phyloP scores from a whole-genome alignment of 2,113 vertebrate genomes.

The Notarius quadriscutis region DNA sequence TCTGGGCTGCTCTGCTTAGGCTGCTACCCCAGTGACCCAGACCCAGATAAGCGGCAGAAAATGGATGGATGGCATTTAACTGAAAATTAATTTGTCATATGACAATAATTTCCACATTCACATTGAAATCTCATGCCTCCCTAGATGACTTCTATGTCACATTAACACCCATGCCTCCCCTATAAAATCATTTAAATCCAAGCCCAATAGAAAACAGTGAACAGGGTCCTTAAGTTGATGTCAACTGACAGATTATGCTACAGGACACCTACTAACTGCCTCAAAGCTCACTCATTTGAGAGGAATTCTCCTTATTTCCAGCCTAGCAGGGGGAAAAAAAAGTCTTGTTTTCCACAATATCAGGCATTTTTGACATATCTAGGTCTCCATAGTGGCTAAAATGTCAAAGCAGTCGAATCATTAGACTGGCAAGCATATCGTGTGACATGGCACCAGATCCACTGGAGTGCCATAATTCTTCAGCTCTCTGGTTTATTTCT shows the following conservation, averaged over 20 bases:
- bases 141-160: not conserved
- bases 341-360: slow-evolving; percentile 28
- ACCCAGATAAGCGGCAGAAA: too few relatives aligned
- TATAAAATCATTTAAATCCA: slow-evolving; percentile 15
- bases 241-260: slow-evolving; percentile 34
- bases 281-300: slow-evolving; percentile 23
- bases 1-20: too few relatives aligned
- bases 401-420: slow-evolving; percentile 27
- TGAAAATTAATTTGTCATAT: not conserved
- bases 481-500: not conserved
- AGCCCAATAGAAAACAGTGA: not conserved
- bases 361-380: slow-evolving; percentile 49
- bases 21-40: too few relatives aligned
- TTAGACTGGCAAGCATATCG: slow-evolving; percentile 10
- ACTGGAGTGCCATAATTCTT: not conserved
- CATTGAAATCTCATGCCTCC: not conserved
- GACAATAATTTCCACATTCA: not conserved
- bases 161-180: not conserved
- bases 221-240: slow-evolving; percentile 23
- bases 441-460: slow-evolving; percentile 15
- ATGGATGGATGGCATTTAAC: too few relatives aligned
- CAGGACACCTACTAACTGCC: slow-evolving; percentile 18
- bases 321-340: slow-evolving; percentile 21
- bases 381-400: slow-evolving; percentile 39
- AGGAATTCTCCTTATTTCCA: slow-evolving; percentile 10